Conservation (phyloP, 1,140 invertebrate species). For the Anoplophora glabripennis region DNA sequence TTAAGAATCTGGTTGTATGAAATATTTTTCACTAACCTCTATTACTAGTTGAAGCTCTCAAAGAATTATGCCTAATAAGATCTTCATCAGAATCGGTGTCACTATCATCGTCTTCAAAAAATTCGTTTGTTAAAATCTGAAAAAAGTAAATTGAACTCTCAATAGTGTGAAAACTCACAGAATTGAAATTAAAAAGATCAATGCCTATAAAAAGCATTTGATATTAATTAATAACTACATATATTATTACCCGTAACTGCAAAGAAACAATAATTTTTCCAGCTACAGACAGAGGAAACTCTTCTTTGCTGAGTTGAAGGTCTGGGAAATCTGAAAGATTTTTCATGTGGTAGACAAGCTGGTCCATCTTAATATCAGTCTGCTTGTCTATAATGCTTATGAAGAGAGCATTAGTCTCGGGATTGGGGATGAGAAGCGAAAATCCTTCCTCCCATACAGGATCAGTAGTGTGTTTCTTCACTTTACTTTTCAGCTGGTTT, state of each 20-base stretch:
- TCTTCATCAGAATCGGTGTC: conserved; percentile 22
- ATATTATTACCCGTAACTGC: conserved; percentile 66
- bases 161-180: neutral
- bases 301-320: conserved; percentile 36
- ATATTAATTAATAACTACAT: neutral
- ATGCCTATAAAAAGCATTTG: no score
- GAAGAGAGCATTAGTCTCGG: conserved; percentile 76
- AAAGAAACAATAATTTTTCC: conserved; percentile 76
- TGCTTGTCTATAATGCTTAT: conserved; percentile 54
- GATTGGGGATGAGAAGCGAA: conserved; percentile 84
- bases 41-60: conserved; percentile 5
- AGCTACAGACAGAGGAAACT: conserved; percentile 53
- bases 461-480: conserved; percentile 66
- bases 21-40: no score
- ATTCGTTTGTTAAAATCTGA: conserved; percentile 26
- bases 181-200: neutral
- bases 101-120: conserved; percentile 21
- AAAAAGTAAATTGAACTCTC: neutral
- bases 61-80: neutral
- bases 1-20: no score
- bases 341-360: conserved; percentile 30
- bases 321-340: conserved; percentile 23
- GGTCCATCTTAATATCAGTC: conserved; percentile 26
- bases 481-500: conserved; percentile 65
- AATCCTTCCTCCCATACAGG: conserved; percentile 77